Evolutionary conservation across 2,113 vertebrate species (phyloP).

Genomic region (Enhydra lutris): DNA sequence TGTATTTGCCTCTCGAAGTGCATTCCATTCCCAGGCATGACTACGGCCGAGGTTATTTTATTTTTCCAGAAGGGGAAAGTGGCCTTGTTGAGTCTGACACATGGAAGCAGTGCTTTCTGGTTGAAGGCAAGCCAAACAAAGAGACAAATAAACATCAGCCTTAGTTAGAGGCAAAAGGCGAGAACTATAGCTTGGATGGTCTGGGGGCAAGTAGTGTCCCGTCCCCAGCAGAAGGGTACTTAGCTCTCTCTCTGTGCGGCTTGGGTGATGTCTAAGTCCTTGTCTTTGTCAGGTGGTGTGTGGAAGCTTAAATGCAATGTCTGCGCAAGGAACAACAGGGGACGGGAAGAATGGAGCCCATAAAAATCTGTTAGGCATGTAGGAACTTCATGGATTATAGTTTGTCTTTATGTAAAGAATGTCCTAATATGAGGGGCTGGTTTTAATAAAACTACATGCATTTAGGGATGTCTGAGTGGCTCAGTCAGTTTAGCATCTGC

Average conservation of each 20-base stretch:
- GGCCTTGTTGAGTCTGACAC: neutral
- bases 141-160: neutral
- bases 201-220: neutral
- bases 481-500: too few species aligned
- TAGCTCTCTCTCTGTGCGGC: neutral
- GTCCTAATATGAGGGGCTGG: neutral
- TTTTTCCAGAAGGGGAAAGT: neutral
- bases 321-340: neutral
- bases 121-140: neutral
- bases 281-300: neutral
- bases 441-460: neutral
- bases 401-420: neutral
- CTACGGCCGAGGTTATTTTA: neutral
- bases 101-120: neutral
- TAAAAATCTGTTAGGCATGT: neutral
- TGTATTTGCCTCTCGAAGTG: conserved; percentile 49
- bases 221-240: neutral
- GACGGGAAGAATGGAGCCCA: neutral
- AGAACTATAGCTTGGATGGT: too few species aligned
- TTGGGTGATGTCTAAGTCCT: neutral
- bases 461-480: neutral
- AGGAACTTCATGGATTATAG: neutral
- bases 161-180: neutral
- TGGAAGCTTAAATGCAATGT: neutral
- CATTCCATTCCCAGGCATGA: neutral